Evolutionary conservation across 2,888 invertebrate species (phyloP), one percentile per base, ranked within the genome.

Genomic region (Tetragonisca angustula): DNA sequence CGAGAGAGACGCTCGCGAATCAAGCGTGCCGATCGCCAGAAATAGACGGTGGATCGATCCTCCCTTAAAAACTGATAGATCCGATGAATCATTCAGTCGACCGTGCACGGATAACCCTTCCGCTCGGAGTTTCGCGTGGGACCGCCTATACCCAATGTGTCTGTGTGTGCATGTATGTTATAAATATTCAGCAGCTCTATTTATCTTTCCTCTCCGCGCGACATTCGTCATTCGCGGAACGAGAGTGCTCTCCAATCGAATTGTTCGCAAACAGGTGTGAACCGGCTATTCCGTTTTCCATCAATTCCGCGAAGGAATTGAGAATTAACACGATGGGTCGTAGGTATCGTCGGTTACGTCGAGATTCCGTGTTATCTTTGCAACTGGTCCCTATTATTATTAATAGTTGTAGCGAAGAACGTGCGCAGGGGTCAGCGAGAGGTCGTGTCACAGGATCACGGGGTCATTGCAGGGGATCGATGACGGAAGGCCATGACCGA

Each of bases 41-140:
- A 80, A 80, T 82, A 80, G 69, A 69, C 73, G 9, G 9, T 32
- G 13, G 64, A 24, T 49, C 70, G 78, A 59, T 71, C 67, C 64
- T n/a, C 49, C 27, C 61, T 50, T 56, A 79, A 79, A 69, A 79
- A 50, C 73, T 79, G 73, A 81, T 73, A 64, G 24, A 65, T 65
- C 43, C 67, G 61, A 75, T 82, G 65, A 82, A 82, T 82, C 65
- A 81, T 82, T 82, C 81, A 81, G 70, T 0, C 70, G 49, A 4
- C n/a, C 19, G 19, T 27, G 49, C 43, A 70, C 65, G 59, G 59
- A 49, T 65, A 80, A 75, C 74, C 17, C 65, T 76, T 69, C 32
- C 71, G 17, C 62, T 13, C 19, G 17, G 17, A 36, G 6, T 24
- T 69, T 4, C n/a, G 62, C 9, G n/a, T 62, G 54, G 36, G 80